phyloP scores from a whole-genome alignment of 2,888 invertebrate genomes.

The Pseudococcus jackbeardsleyi region DNA sequence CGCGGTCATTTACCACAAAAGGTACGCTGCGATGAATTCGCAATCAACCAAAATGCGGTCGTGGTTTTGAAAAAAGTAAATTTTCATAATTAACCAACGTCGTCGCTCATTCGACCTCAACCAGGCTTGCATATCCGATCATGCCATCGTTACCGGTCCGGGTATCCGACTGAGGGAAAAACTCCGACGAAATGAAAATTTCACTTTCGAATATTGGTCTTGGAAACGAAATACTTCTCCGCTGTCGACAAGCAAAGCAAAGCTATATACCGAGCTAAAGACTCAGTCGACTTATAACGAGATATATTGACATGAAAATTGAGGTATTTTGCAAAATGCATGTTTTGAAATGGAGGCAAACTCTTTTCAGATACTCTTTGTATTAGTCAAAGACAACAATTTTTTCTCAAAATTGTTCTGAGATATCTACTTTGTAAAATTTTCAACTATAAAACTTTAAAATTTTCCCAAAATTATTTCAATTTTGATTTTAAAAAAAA shows the following conservation, averaged over 20 bases:
- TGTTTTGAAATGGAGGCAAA: too few relatives aligned
- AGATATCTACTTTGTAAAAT: too few relatives aligned
- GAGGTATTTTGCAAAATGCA: too few relatives aligned
- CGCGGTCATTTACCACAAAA: slow-evolving; percentile 37
- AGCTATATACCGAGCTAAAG: not conserved
- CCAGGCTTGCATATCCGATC: slow-evolving; percentile 13
- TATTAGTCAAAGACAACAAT: too few relatives aligned
- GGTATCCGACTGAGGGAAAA: not conserved
- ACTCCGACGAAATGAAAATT: not conserved
- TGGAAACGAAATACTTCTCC: not conserved
- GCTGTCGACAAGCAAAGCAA: not conserved
- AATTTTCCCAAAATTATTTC: too few relatives aligned
- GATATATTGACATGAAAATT: not conserved
- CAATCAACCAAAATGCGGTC: slow-evolving; percentile 44
- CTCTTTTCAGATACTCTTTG: too few relatives aligned
- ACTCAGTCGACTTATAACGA: not conserved
- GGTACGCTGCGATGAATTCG: slow-evolving; percentile 28
- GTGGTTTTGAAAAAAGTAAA: not conserved
- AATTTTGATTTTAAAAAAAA: too few relatives aligned
- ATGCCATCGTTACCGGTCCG: slow-evolving; percentile 21
- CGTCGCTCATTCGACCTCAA: not conserved
- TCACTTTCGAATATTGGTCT: not conserved
- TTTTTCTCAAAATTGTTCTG: too few relatives aligned
- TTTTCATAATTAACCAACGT: slow-evolving; percentile 29
- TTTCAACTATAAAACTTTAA: too few relatives aligned